Percentiles rank a stretch among this genome's conserved stretches.
Evolutionary conservation across 2,113 vertebrate species (phyloP).

Genomic region (Abramis brama): DNA sequence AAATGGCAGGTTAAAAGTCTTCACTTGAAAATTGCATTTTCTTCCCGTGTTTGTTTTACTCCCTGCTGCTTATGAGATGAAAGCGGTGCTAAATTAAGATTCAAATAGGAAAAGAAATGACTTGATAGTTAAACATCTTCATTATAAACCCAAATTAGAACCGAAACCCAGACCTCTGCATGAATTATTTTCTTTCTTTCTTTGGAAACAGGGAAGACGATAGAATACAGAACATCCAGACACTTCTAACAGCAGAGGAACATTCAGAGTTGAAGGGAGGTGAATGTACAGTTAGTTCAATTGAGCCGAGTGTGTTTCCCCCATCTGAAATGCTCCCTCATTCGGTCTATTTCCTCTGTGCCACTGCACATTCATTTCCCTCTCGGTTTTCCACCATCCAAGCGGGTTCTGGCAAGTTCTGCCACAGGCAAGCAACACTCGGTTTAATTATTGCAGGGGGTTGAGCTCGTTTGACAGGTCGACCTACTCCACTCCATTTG

Average conservation of each 20-base stretch:
- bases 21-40: neutral
- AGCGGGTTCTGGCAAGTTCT: conserved; percentile 26
- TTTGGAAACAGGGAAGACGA: neutral
- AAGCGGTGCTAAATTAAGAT: conserved; percentile 9
- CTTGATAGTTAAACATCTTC: conserved; percentile 25
- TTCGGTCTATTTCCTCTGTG: conserved; percentile 28
- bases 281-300: conserved; percentile 14
- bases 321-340: conserved; percentile 14
- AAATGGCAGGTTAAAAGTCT: neutral
- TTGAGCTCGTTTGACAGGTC: conserved; percentile 53
- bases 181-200: neutral
- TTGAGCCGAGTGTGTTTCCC: conserved; percentile 4
- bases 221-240: neutral
- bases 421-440: conserved; percentile 42
- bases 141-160: conserved; percentile 17
- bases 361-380: conserved; percentile 28
- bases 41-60: neutral
- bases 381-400: conserved; percentile 4
- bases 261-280: neutral
- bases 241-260: conserved; percentile 1
- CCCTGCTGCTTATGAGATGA: conserved; percentile 19
- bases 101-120: conserved; percentile 7
- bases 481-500: conserved; percentile 44
- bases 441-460: conserved; percentile 60
- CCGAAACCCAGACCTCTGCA: neutral